Base-by-base conservation (phyloP, 2,113 vertebrate species). In the Psilopogon haemacephalus region DNA sequence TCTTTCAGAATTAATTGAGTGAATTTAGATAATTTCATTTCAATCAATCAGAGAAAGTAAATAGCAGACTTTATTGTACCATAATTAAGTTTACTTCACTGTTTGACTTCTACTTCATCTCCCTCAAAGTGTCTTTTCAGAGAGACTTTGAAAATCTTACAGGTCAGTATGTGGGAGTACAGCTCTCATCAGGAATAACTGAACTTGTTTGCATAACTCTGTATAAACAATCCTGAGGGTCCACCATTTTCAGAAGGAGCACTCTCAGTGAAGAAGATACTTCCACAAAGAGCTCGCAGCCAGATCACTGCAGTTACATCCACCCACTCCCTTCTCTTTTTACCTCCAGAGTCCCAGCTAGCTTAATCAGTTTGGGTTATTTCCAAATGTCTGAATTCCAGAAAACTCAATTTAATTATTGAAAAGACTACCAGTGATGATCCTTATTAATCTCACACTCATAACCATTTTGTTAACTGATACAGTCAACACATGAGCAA, bases 71-170 rank as follows among this genome's bases (percentile, higher is more conserved):
- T 90, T 67, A 73, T 70, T 14, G 0, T 70, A 84, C 37, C 44
- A 35, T 77, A 73, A 86, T 92, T 88, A 71, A 81, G 58, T 92
- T 88, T 65, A 55, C 44, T 68, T 93, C 70, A 70, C 73, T 70
- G 35, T 84, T 83, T 92, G 81, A 91, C 65, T 92, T 81, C 44
- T 38, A 65, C 7, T 88, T 68, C 63, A 65, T 65, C 75, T 92
- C 35, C 21, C 54, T 78, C 40, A 71, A 90, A 65, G 20, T 32
- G 38, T 76, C 35, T 88, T 94, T 72, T 90, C 64, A 60, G 32
- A 65, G 17, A 70, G 44, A 70, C 12, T 80, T 8, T 82, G 32
- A 27, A 38, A 91, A 56, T 68, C 44, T 86, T 92, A 84, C 40
- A 89, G 40, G 65, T 73, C 73, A 90, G 65, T 40, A 33, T 63